Evolutionary conservation across 2,113 vertebrate species (phyloP).

Genomic region (Leucoraja erinaceus): DNA sequence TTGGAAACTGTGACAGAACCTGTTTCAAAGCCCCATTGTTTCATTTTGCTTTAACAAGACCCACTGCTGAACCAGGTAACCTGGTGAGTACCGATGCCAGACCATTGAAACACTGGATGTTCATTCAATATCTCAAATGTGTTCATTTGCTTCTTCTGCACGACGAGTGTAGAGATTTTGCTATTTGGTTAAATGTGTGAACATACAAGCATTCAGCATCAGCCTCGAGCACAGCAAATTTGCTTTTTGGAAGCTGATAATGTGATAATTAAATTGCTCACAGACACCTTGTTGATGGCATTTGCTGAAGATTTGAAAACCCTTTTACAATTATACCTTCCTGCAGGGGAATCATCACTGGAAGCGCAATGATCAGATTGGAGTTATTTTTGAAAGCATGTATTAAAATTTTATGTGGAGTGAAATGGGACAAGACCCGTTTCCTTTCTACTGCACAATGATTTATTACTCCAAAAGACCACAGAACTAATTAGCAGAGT

Average conservation of each 20-base stretch:
- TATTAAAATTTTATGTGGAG: conserved; percentile 83
- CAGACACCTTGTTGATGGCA: conserved; percentile 78
- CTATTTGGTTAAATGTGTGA: conserved; percentile 61
- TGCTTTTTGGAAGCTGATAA: conserved; percentile 83
- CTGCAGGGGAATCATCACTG: conserved; percentile 53
- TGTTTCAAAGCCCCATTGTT: not conserved
- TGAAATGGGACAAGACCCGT: conserved; percentile 74
- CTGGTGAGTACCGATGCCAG: not conserved
- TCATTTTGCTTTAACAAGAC: not conserved
- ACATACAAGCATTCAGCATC: conserved; percentile 64
- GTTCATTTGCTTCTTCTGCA: conserved; percentile 29
- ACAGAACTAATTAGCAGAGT: conserved; percentile 99
- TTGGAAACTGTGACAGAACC: not conserved
- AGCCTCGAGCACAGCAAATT: conserved; percentile 70
- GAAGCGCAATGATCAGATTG: conserved; percentile 48
- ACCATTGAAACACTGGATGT: not conserved
- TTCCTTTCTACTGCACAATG: conserved; percentile 90
- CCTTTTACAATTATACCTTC: conserved; percentile 60
- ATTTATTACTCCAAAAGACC: conserved; percentile 99
- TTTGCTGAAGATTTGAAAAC: conserved; percentile 60
- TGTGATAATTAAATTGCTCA: conserved; percentile 98
- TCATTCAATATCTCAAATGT: not conserved
- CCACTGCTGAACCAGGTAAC: not conserved
- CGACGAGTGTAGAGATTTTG: conserved; percentile 6
- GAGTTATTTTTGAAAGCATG: conserved; percentile 62